phyloP scores from a whole-genome alignment of 2,888 invertebrate species.

The Acleris cristana region DNA sequence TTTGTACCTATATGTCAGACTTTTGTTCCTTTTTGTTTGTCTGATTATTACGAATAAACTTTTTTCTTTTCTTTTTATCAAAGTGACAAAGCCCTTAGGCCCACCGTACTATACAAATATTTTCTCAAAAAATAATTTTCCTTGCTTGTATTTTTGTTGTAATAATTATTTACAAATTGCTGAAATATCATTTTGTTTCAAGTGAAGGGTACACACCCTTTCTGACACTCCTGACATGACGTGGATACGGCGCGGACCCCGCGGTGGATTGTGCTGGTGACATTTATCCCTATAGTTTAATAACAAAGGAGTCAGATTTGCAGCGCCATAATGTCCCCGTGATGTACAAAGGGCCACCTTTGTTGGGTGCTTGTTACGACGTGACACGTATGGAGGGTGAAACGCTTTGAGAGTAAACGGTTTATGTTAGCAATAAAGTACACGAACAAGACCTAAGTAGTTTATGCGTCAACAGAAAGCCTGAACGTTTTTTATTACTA shows the following conservation, averaged over 20 bases:
- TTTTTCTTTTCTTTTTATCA: too few species aligned
- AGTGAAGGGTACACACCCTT: slow-evolving; percentile 36
- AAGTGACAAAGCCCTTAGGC: too few species aligned
- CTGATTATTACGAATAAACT: too few species aligned
- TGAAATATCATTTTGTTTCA: slow-evolving; percentile 23
- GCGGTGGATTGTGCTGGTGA: slow-evolving; percentile 55
- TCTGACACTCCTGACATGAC: slow-evolving; percentile 32
- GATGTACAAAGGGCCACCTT: slow-evolving; percentile 56
- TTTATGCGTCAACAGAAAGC: slow-evolving; percentile 2
- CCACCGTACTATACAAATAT: neutral
- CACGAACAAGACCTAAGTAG: slow-evolving; percentile 10
- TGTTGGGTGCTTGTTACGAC: slow-evolving; percentile 55
- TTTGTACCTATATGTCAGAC: too few species aligned
- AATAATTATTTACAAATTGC: neutral
- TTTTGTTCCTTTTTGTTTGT: too few species aligned
- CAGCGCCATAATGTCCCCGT: slow-evolving; percentile 61
- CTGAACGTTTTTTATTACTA: neutral
- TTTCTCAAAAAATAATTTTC: neutral
- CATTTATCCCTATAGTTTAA: slow-evolving; percentile 71
- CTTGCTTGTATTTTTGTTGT: neutral
- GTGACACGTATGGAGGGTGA: slow-evolving; percentile 55
- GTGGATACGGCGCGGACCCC: slow-evolving; percentile 29
- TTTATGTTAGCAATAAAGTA: slow-evolving; percentile 5
- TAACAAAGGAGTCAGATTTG: slow-evolving; percentile 68
- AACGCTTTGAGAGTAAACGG: slow-evolving; percentile 46